Evolutionary conservation across 2,797 vertebrate genomes (phyloP).

Genomic region (Heteromormyrus szaboi): DNA sequence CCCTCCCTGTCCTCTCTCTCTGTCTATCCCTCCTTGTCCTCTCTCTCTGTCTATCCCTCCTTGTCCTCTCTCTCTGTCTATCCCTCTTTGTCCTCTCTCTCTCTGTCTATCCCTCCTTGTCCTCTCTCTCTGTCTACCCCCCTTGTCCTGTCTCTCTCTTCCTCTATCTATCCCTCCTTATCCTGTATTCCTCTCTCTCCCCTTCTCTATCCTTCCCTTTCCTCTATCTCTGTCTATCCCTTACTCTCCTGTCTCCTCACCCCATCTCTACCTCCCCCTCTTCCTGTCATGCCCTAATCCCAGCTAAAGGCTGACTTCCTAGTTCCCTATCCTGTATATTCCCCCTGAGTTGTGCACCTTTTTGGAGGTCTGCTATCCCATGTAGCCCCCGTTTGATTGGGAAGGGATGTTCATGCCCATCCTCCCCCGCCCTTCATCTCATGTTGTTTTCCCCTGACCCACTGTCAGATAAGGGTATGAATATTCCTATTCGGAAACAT

Average conservation of each 20-base stretch:
- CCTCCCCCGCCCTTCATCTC: not conserved
- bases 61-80: not conserved
- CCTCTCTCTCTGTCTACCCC: not conserved
- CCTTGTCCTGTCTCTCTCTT: conserved; percentile 7
- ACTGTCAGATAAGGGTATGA: not conserved
- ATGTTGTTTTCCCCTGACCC: not conserved
- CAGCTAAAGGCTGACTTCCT: not conserved
- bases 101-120: no score
- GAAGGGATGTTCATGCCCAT: not conserved
- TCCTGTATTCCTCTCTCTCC: not conserved
- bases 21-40: not conserved
- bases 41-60: conserved; percentile 30
- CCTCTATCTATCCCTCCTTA: not conserved
- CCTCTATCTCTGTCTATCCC: not conserved
- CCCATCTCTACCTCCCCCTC: not conserved
- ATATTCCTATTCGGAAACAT: not conserved
- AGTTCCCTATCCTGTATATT: not conserved
- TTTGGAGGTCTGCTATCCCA: not conserved
- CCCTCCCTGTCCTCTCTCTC: not conserved
- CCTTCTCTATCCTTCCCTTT: not conserved
- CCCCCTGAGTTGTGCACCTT: not conserved
- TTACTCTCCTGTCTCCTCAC: not conserved
- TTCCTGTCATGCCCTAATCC: not conserved
- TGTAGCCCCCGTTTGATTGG: not conserved
- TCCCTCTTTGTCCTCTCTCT: not conserved